phyloP scores from a whole-genome alignment of 2,888 invertebrate species.

The Tridacna crocea region DNA sequence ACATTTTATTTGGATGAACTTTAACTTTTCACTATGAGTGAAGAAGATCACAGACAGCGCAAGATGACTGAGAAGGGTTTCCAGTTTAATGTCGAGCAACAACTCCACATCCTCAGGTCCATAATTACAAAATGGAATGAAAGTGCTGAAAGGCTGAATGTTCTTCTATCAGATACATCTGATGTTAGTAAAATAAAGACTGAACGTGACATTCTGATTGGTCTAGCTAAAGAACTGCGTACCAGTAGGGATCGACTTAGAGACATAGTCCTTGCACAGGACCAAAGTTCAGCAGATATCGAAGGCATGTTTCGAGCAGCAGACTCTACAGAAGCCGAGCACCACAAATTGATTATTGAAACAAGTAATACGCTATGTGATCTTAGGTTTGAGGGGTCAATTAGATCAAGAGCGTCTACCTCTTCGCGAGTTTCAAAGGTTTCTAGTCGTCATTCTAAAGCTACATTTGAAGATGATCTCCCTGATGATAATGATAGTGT shows the following conservation, averaged over 20 bases:
- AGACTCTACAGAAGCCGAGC: background rate
- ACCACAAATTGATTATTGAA: background rate
- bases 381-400: background rate
- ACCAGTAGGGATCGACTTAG: background rate
- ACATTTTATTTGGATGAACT: too few relatives aligned
- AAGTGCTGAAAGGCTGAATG: conserved; percentile 4
- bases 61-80: background rate
- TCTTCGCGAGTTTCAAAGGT: background rate
- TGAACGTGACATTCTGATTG: background rate
- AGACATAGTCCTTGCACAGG: background rate
- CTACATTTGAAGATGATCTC: background rate
- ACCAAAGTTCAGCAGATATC: background rate
- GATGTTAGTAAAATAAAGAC: background rate
- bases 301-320: background rate
- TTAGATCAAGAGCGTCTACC: background rate
- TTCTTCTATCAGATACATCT: background rate
- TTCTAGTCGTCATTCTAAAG: background rate
- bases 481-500: background rate
- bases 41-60: background rate
- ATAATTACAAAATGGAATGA: background rate
- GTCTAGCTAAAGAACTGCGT: background rate
- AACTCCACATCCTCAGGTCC: background rate
- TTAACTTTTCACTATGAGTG: background rate
- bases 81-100: too few relatives aligned
- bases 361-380: background rate